Evolutionary conservation across 2,888 invertebrate genomes (phyloP).

Genomic region (Latheticus oryzae): DNA sequence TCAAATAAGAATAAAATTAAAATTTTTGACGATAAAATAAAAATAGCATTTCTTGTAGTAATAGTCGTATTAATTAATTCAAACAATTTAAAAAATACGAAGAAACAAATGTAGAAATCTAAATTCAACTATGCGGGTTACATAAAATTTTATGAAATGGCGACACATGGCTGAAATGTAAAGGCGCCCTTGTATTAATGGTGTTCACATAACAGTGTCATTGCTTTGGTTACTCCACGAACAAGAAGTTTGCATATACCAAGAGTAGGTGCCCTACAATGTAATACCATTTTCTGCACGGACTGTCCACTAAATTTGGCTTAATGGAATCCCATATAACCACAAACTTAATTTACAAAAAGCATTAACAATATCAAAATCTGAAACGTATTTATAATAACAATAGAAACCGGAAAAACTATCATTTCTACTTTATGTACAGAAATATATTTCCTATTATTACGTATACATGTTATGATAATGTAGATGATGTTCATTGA

Average conservation of each 20-base stretch:
- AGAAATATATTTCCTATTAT: too few species aligned
- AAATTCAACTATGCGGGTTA: slow-evolving; percentile 22
- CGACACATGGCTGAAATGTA: slow-evolving; percentile 30
- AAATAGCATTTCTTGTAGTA: too few species aligned
- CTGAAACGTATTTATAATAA: too few species aligned
- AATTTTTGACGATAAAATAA: too few species aligned
- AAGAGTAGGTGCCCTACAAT: slow-evolving; percentile 8
- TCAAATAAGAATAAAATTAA: too few species aligned
- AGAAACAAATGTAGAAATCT: slow-evolving; percentile 9
- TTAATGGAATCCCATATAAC: not conserved
- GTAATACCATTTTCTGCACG: slow-evolving; percentile 8
- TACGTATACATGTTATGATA: too few species aligned
- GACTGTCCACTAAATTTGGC: slow-evolving; percentile 1
- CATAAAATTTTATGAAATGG: slow-evolving; percentile 34
- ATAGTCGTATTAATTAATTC: too few species aligned
- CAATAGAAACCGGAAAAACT: too few species aligned
- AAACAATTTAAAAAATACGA: slow-evolving; percentile 1
- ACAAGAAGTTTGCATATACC: slow-evolving; percentile 29
- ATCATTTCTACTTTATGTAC: too few species aligned
- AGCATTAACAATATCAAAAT: too few species aligned
- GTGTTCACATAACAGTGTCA: slow-evolving; percentile 16
- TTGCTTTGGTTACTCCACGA: slow-evolving; percentile 5
- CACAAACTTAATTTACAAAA: too few species aligned
- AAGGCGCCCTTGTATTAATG: slow-evolving; percentile 25
- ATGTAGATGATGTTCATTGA: too few species aligned